Evolutionary conservation across 2,888 invertebrate species (phyloP), one percentile per base, ranked within the genome.

Genomic region (Creontiades dilutus): DNA sequence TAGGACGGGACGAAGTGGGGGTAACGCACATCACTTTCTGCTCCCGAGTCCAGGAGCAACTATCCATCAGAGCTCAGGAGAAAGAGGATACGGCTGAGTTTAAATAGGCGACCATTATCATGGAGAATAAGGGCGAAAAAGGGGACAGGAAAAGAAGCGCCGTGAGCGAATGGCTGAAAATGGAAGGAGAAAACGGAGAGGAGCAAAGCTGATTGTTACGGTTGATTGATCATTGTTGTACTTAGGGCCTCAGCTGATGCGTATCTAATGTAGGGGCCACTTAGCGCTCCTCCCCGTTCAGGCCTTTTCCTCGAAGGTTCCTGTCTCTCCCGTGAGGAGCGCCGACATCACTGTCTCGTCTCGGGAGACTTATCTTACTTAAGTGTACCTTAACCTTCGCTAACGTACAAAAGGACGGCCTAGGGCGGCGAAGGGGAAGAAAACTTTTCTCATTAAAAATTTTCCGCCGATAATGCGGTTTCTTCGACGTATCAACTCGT

Each of bases 181-280:
- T 19, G n/a, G 86, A 23, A 13, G 78, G 48, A 46, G 37, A 52
- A 47, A 55, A 27, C 19, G 37, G 55, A 86, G 87, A 48, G 28
- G 80, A 55, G 81, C 14, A 57, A 88, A 88, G 88, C 88, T 88
- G 88, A 81, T 88, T 88, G 88, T 88, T 88, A 88, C 88, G 88
- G 55, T 88, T 88, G 88, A 88, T 88, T 88, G 88, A 88, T 88
- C 88, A 88, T 88, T 88, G 88, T 88, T 88, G 81, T 88, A 88
- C 88, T 88, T 88, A 88, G 88, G 80, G 52, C 37, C 61, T 88
- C 80, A 88, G 80, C 88, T 78, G 88, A 88, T 88, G 88, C 88
- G 88, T 80, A 88, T 88, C 88, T 88, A 81, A 88, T 80, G 88
- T 80, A 52, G 88, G 80, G 80, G 88, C 88, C 86, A 86, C 86